Evolutionary conservation across 2,113 vertebrate species (phyloP), one percentile per base, ranked within the genome.

Genomic region (Stegostoma tigrinum): DNA sequence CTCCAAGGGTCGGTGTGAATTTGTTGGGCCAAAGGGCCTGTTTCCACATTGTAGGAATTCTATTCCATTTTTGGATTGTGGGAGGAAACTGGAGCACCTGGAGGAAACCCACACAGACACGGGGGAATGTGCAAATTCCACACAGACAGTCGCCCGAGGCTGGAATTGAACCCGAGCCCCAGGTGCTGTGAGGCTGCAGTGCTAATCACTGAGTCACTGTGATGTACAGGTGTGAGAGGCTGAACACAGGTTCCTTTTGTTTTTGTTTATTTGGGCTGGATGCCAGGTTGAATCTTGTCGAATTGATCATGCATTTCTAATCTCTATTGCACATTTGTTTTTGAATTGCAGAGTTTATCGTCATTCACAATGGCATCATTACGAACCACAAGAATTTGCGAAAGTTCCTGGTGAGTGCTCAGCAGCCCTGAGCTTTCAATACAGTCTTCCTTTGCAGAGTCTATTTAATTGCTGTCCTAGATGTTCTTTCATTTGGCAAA

Each of bases 301-400:
- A 27, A 45, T 80, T 23, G 7, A 55, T 23, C 85, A 17, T 15
- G 30, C 42, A 14, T 52, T 95, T 64, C 42, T 91, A 75, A n/a
- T 24, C 10, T 34, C 12, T 48, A 27, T 34, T 27, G 17, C 6
- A 0, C 52, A 75, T 30, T 30, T 72, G 48, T 70, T 89, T 89
- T 96, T 55, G 19, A 66, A 64, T 78, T 94, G 42, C 72, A 96
- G 96, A 96, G 52, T 96, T 96, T 95, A 66, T 96, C 8, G 96
- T 96, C 38, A 96, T 96, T 42, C 96, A 96, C 52, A 96, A 96
- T 78, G 96, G 96, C 23, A 96, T 96, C 67, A 96, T 96, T 78
- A 96, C 96, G 17, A 96, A 96, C 90, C 67, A 95, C 90, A 96
- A 78, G 70, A 68, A 95, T 61, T 72, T 96, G 68, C 61, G 34